Evolutionary conservation across 2,888 invertebrate species (phyloP), one percentile per base, ranked within the genome.

Genomic region (Melanostoma mellinum): DNA sequence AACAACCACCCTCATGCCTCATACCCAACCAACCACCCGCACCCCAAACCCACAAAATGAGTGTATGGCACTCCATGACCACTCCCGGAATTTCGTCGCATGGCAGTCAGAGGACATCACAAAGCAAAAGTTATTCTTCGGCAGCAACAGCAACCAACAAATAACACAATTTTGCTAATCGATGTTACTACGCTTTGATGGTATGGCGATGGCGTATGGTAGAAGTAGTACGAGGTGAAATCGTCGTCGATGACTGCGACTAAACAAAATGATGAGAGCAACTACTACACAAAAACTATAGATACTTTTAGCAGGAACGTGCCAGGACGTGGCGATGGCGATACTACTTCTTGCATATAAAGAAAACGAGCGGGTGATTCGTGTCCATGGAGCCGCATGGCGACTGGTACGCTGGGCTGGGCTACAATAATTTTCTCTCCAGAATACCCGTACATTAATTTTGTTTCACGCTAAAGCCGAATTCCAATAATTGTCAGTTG

Each of bases 401-500:
- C 79, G 84, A 84, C 84, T 84, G 84, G 84, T 79, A 84, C 84
- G 76, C 50, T 76, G 20, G 20, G 46, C 61, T 63, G 79, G 84
- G 84, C 84, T 71, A 75, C 79, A 79, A 84, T 75, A 79, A 79
- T 79, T 84, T 50, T 10, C 32, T 79, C 50, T 82, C 55, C 52
- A 53, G 35, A 50, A 71, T 75, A 71, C 56, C 55, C 46, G 48
- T 71, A 61, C 79, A 84, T 79, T 84, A 71, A 84, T 84, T 84
- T 79, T 42, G 79, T 61, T 84, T 84, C 79, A 79, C 74, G 84
- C 84, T 84, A 74, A 84, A 61, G 56, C 60, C 79, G 61, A 84
- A 84, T 79, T 74, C 75, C 75, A 84, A 84, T 84, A 84, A 84
- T 79, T 84, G 79, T 79, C 55, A 79, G 84, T 84, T 84, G 74